Evolutionary conservation across 2,797 vertebrate species (phyloP).

Genomic region (Dallia pectoralis): DNA sequence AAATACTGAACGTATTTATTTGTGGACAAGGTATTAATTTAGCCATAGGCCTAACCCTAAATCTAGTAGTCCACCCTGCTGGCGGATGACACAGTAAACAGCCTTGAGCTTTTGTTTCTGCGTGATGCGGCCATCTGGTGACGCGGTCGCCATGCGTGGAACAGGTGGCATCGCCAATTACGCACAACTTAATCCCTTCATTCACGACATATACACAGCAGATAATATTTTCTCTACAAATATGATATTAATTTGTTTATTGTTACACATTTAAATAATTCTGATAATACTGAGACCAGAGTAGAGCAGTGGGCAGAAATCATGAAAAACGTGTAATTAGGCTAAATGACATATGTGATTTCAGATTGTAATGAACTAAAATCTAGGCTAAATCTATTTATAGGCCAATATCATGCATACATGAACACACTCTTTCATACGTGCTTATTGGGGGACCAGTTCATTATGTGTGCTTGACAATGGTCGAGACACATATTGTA

Average conservation of each 20-base stretch:
- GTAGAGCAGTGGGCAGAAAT: neutral
- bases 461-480: too few relatives aligned
- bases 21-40: neutral
- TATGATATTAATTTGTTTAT: neutral
- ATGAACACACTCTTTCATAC: constrained; percentile 26
- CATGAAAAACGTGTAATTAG: neutral
- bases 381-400: neutral
- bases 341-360: neutral
- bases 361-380: constrained; percentile 21
- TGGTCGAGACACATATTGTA: too few relatives aligned
- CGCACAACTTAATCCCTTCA: constrained; percentile 45
- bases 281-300: neutral
- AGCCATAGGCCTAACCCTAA: neutral
- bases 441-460: constrained; percentile 26
- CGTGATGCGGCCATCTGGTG: constrained; percentile 66
- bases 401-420: neutral
- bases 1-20: too few relatives aligned
- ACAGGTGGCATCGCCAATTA: constrained; percentile 63
- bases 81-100: constrained; percentile 13
- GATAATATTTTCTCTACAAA: neutral
- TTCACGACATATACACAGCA: neutral
- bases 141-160: constrained; percentile 36
- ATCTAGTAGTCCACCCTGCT: neutral
- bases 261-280: neutral
- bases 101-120: constrained; percentile 37